Conservation (phyloP, 2,888 invertebrate species). For the Dolichopus griseipennis region DNA sequence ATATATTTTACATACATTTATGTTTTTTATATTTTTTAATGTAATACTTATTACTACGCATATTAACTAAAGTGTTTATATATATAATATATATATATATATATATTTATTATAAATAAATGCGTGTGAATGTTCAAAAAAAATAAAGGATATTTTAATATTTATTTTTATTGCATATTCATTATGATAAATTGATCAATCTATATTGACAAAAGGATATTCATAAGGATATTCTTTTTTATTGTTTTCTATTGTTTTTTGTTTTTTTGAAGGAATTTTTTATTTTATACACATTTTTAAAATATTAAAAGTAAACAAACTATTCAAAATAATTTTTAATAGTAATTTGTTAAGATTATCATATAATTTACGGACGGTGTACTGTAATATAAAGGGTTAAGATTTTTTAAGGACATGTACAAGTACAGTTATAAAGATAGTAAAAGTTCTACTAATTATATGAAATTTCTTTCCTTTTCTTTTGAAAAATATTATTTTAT, state of each 20-base stretch:
- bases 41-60: too few relatives aligned
- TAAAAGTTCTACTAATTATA: too few relatives aligned
- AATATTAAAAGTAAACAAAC: not conserved
- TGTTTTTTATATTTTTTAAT: too few relatives aligned
- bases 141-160: not conserved
- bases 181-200: conserved; percentile 6
- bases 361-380: too few relatives aligned
- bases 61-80: too few relatives aligned
- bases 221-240: not conserved
- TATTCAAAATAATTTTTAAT: not conserved
- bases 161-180: conserved; percentile 6
- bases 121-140: not conserved
- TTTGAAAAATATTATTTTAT: too few relatives aligned
- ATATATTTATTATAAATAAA: not conserved
- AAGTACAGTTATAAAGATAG: too few relatives aligned
- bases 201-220: not conserved
- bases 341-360: not conserved
- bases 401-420: too few relatives aligned
- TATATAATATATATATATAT: not conserved
- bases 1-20: too few relatives aligned
- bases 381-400: not conserved
- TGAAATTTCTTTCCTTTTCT: too few relatives aligned
- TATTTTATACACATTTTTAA: not conserved
- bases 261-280: too few relatives aligned
- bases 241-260: not conserved